These are phyloP conservation scores for Gorsachius goisagi DNA, from an alignment of 2,113 vertebrate species.

Conservation along the genomic window DNA sequence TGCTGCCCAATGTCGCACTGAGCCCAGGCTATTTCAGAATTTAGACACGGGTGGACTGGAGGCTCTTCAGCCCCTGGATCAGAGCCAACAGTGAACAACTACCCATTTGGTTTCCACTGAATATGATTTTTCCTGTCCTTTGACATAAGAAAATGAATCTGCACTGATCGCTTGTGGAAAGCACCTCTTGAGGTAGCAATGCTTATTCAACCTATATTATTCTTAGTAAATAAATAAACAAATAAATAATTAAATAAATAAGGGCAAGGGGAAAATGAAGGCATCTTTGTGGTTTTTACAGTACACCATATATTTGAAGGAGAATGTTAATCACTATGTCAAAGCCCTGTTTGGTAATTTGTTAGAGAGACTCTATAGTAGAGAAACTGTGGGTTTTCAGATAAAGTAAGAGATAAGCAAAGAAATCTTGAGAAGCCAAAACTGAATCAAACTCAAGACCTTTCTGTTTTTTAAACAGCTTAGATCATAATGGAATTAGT, in stretches of 20 bases:
- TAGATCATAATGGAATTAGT: neutral
- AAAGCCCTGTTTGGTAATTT: neutral
- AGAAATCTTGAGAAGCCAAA: neutral
- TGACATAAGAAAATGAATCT: neutral
- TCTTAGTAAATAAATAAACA: neutral
- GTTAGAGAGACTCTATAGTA: neutral
- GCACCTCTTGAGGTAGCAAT: neutral
- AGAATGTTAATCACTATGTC: neutral
- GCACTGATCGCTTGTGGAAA: neutral
- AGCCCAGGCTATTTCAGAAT: neutral
- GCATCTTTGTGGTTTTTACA: neutral
- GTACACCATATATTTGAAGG: neutral
- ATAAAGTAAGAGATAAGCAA: neutral
- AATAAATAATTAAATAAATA: neutral
- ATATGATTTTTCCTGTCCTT: neutral
- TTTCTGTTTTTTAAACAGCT: neutral
- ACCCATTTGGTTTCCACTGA: neutral
- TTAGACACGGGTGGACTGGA: neutral
- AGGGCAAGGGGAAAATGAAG: neutral
- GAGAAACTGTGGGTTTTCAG: neutral
- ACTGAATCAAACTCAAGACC: neutral
- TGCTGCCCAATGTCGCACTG: neutral
- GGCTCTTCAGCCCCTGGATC: neutral
- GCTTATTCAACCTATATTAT: neutral
- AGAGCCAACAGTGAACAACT: neutral